Evolutionary conservation across 2,797 vertebrate species (phyloP).

Genomic region (Meda fulgida): DNA sequence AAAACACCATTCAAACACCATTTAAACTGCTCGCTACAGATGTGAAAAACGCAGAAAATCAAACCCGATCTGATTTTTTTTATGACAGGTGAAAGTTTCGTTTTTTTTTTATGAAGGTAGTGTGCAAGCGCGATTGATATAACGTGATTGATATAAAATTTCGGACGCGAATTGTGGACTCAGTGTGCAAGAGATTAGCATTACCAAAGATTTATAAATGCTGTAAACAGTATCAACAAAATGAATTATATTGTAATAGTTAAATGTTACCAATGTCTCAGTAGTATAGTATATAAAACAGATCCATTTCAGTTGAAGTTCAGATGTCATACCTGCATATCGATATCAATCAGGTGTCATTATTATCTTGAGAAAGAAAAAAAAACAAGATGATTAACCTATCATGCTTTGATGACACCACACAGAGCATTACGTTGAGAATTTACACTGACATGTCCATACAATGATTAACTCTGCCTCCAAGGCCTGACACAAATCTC

Average conservation of each 20-base stretch:
- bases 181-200: neutral
- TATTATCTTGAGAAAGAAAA: neutral
- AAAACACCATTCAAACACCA: no score
- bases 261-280: neutral
- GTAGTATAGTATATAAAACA: neutral
- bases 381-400: constrained; percentile 29
- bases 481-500: constrained; percentile 47
- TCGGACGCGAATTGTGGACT: no score
- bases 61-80: no score
- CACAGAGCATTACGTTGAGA: constrained; percentile 57
- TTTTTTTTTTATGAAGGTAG: no score
- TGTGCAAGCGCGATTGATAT: no score
- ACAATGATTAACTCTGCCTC: constrained; percentile 53
- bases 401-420: constrained; percentile 64
- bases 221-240: neutral
- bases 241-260: neutral
- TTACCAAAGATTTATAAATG: neutral
- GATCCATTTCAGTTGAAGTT: neutral
- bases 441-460: constrained; percentile 51
- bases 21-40: no score
- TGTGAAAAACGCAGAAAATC: no score
- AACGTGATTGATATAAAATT: no score
- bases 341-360: neutral
- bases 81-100: no score
- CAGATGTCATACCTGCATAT: neutral